These are phyloP conservation scores for Oedothorax gibbosus DNA, from an alignment of 1,140 invertebrate genomes.

Conservation along the genomic window DNA sequence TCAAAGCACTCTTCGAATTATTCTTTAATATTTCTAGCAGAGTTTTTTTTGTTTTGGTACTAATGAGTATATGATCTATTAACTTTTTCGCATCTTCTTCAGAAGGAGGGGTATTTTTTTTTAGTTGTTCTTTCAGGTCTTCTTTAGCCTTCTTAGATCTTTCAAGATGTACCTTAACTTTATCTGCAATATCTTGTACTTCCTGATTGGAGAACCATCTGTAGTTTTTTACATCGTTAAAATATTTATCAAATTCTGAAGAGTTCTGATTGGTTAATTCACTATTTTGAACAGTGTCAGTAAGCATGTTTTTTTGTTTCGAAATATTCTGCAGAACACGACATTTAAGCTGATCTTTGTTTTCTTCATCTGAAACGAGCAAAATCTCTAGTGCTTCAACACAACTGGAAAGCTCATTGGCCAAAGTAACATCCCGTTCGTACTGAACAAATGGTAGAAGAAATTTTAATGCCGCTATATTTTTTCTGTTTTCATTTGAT, in stretches of 20 bases:
- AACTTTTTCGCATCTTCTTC: background rate
- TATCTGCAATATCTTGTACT: background rate
- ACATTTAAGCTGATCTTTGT: background rate
- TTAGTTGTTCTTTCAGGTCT: background rate
- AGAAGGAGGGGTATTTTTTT: too few relatives aligned
- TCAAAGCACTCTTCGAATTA: background rate
- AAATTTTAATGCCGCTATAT: too few relatives aligned
- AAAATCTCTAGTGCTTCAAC: background rate
- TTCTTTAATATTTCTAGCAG: background rate
- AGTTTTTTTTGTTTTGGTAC: background rate
- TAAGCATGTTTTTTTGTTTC: background rate
- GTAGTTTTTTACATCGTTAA: background rate
- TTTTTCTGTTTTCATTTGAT: too few relatives aligned
- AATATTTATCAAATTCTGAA: background rate
- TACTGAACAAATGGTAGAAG: too few relatives aligned
- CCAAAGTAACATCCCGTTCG: background rate
- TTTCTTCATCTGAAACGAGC: too few relatives aligned
- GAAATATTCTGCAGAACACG: background rate
- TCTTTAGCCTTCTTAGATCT: background rate
- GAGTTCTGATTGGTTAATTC: too few relatives aligned
- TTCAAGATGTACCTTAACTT: background rate
- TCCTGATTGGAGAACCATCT: constrained; percentile 4
- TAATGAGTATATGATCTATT: background rate
- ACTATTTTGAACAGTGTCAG: background rate
- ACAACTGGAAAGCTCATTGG: background rate